These are phyloP conservation scores for Podarcis raffonei DNA, from an alignment of 2,113 vertebrate genomes.

Conservation along the genomic window DNA sequence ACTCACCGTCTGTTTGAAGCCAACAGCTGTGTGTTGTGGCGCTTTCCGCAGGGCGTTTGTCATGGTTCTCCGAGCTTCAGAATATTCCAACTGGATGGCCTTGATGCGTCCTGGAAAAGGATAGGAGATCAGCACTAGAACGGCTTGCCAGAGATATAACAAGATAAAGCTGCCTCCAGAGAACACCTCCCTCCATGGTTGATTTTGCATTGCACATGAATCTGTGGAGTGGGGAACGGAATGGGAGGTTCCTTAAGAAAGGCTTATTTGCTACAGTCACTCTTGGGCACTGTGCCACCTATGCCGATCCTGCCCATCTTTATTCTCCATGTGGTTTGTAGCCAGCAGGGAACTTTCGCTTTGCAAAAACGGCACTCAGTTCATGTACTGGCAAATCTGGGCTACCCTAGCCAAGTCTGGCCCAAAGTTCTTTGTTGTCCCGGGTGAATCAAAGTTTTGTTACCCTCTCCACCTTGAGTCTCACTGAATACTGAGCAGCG, in stretches of 20 bases:
- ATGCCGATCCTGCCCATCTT: background rate
- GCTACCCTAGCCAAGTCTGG: background rate
- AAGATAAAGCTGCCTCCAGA: background rate
- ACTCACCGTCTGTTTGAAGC: constrained; percentile 96
- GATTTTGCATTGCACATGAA: background rate
- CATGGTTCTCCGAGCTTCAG: constrained; percentile 92
- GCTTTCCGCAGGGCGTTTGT: constrained; percentile 97
- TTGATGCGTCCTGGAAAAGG: constrained; percentile 89
- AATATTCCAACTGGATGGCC: constrained; percentile 96
- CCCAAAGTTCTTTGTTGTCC: background rate
- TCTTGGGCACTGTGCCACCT: background rate
- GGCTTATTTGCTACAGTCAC: background rate
- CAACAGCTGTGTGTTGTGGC: constrained; percentile 94
- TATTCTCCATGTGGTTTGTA: background rate
- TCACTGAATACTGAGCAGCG: background rate
- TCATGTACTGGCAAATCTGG: background rate
- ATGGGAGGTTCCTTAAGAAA: background rate
- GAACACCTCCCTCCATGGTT: background rate
- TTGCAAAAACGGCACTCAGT: too few species aligned
- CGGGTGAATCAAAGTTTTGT: background rate
- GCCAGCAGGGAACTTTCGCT: background rate
- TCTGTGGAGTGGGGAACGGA: background rate
- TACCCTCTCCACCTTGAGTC: background rate
- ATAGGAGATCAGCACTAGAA: background rate
- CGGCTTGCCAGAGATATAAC: background rate